Percentiles rank a stretch among this genome's conserved stretches.
Evolutionary conservation across 2,113 vertebrate species (phyloP).

Genomic region (Bos javanicus): DNA sequence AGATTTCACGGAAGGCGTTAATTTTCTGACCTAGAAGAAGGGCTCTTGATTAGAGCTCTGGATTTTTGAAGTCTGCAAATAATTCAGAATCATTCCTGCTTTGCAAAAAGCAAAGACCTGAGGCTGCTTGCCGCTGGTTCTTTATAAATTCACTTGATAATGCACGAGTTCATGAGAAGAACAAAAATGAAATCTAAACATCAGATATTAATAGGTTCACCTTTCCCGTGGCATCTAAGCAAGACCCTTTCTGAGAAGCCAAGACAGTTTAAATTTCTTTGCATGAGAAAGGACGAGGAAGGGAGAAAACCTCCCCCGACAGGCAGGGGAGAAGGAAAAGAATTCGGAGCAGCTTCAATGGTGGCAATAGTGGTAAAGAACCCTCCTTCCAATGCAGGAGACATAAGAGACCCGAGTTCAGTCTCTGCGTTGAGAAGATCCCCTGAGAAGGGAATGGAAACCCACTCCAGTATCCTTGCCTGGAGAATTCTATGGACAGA

Average conservation of each 20-base stretch:
- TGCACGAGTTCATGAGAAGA: not conserved
- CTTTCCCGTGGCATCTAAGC: not conserved
- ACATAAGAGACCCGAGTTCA: not conserved
- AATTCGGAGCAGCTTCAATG: not conserved
- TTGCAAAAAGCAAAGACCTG: not conserved
- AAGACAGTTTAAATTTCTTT: not conserved
- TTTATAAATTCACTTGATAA: not conserved
- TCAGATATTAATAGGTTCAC: not conserved
- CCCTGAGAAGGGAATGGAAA: not conserved
- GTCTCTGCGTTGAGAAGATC: not conserved
- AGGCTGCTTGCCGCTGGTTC: not conserved
- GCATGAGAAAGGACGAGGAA: not conserved
- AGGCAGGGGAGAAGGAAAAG: not conserved
- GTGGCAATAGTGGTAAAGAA: not conserved
- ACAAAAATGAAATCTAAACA: not conserved
- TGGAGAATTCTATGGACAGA: not conserved
- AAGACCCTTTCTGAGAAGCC: not conserved
- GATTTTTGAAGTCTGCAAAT: not conserved
- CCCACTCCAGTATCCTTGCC: not conserved
- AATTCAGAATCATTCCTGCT: not conserved
- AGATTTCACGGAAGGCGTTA: not conserved
- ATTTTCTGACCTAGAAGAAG: not conserved
- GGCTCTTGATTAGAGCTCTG: not conserved
- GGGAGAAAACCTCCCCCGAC: not conserved
- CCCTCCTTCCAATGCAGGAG: not conserved